Evolutionary conservation across 1,140 invertebrate genomes (phyloP).

Genomic region (Paraescarpia echinospica): DNA sequence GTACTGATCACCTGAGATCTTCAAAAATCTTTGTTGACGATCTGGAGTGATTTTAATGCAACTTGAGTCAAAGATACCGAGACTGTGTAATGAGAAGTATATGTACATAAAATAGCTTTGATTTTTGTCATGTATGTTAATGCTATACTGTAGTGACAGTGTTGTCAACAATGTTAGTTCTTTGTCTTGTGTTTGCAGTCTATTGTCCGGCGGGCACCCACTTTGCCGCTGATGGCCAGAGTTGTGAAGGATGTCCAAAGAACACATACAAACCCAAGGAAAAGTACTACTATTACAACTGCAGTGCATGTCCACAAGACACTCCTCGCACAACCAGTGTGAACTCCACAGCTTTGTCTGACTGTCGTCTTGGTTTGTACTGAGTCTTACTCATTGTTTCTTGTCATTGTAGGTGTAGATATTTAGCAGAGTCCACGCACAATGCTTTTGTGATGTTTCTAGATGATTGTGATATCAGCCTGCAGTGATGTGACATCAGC

Average conservation of each 20-base stretch:
- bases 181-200: not conserved
- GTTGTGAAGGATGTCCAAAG: not conserved
- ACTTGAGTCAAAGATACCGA: not conserved
- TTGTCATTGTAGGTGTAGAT: not conserved
- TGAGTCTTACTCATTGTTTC: not conserved
- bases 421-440: not conserved
- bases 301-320: not conserved
- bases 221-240: not conserved
- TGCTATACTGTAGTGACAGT: not conserved
- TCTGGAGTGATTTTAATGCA: too few species aligned
- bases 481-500: too few species aligned
- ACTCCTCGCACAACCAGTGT: not conserved
- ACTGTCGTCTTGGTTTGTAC: not conserved
- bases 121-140: not conserved
- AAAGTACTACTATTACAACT: not conserved
- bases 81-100: not conserved
- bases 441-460: not conserved
- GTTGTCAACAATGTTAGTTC: not conserved
- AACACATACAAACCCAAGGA: not conserved
- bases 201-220: not conserved
- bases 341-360: not conserved
- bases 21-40: too few species aligned
- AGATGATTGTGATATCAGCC: too few species aligned
- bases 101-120: too few species aligned
- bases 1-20: too few species aligned